Evolutionary conservation across 53 echinoderm and acorn worm genomes (phyloP).

Genomic region (Echinometra lucunter): DNA sequence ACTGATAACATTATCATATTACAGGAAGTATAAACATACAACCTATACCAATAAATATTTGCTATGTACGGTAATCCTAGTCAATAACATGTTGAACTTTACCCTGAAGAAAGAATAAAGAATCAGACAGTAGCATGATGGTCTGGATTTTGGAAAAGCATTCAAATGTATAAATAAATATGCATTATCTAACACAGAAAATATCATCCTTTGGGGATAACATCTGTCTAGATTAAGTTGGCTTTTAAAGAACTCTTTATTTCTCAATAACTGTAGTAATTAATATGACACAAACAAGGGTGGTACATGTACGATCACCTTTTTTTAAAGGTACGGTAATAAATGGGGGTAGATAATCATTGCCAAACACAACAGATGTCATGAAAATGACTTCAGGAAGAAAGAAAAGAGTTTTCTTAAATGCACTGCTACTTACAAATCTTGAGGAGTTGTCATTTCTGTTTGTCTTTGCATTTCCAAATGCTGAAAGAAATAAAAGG

Average conservation of each 20-base stretch:
- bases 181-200: too few species aligned
- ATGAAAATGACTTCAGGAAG: background rate
- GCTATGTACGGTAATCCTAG: background rate
- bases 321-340: background rate
- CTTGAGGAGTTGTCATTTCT: slow-evolving; percentile 95
- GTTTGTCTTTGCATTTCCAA: slow-evolving; percentile 96
- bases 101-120: background rate
- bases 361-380: background rate
- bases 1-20: background rate
- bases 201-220: too few species aligned
- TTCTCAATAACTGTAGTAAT: background rate
- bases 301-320: background rate
- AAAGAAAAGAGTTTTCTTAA: background rate
- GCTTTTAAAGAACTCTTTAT: background rate
- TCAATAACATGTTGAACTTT: background rate
- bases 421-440: slow-evolving; percentile 82
- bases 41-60: background rate
- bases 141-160: too few species aligned
- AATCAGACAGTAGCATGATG: background rate
- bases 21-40: background rate
- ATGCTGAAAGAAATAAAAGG: slow-evolving; percentile 76
- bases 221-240: background rate
- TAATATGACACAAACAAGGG: background rate
- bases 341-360: background rate
- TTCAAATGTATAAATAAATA: too few species aligned